Percentiles rank a stretch among this genome's conserved stretches.
Evolutionary conservation across 2,113 vertebrate genomes (phyloP).

Genomic region (Ageneiosus marmoratus): DNA sequence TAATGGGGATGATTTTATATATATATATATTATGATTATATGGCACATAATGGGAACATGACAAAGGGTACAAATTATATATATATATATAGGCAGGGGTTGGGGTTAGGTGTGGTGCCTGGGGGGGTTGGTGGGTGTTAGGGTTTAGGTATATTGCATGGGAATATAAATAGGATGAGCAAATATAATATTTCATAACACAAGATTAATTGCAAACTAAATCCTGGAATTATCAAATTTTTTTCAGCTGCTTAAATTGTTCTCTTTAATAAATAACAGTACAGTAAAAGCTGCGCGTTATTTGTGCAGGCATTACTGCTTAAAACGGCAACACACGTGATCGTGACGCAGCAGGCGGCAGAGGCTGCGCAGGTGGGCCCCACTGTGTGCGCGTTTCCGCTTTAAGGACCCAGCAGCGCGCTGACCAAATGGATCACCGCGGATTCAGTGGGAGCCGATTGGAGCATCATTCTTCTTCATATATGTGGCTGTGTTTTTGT

Average conservation of each 20-base stretch:
- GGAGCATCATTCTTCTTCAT: neutral
- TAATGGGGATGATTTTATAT: no score
- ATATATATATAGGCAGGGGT: no score
- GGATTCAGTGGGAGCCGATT: neutral
- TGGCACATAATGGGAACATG: no score
- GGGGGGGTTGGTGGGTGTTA: no score
- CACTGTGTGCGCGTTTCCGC: conserved; percentile 36
- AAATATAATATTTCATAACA: no score
- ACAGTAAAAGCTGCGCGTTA: neutral
- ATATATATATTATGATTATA: no score
- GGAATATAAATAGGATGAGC: neutral
- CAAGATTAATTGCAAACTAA: no score
- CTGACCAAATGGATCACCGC: conserved; percentile 13
- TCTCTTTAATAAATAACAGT: neutral
- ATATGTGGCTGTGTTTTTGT: neutral
- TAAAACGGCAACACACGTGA: conserved; percentile 22
- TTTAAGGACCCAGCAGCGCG: conserved; percentile 53
- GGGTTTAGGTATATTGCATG: no score
- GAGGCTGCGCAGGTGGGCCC: conserved; percentile 30
- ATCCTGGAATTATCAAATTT: no score
- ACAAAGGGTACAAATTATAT: no score
- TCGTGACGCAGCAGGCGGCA: neutral
- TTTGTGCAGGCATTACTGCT: neutral
- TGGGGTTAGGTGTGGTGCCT: no score
- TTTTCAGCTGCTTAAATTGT: no score